Evolutionary conservation across 2,888 invertebrate species (phyloP).

Genomic region (Empis livida): DNA sequence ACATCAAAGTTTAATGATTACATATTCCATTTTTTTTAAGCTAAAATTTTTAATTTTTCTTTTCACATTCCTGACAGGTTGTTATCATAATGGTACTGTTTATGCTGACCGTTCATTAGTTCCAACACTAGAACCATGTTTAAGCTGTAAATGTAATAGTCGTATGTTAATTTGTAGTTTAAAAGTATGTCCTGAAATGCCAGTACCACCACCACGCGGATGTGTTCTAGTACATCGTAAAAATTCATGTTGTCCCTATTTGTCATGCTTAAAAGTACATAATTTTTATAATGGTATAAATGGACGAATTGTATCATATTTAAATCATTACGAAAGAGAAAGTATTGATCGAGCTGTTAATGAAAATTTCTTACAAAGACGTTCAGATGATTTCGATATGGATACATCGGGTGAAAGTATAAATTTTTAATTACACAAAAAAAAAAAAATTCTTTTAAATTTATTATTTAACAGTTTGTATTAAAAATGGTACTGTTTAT

Average conservation of each 20-base stretch:
- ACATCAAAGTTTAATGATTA: too few relatives aligned
- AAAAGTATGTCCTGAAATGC: slow-evolving; percentile 60
- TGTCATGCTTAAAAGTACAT: slow-evolving; percentile 55
- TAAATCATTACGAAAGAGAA: slow-evolving; percentile 31
- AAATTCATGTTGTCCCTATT: slow-evolving; percentile 62
- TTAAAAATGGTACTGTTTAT: slow-evolving; percentile 33
- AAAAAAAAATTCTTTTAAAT: slow-evolving; percentile 1
- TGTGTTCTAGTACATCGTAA: slow-evolving; percentile 57
- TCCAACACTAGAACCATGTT: slow-evolving; percentile 58
- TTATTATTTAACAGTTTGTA: slow-evolving; percentile 21
- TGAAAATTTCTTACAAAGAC: slow-evolving; percentile 28
- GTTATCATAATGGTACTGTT: slow-evolving; percentile 57
- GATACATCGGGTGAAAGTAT: slow-evolving; percentile 22
- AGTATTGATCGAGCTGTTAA: slow-evolving; percentile 32
- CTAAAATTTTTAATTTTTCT: too few relatives aligned
- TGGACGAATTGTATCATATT: slow-evolving; percentile 29
- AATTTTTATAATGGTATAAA: slow-evolving; percentile 27
- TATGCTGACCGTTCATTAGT: slow-evolving; percentile 53
- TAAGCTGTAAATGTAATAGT: slow-evolving; percentile 60
- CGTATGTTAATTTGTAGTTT: slow-evolving; percentile 64
- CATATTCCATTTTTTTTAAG: too few relatives aligned
- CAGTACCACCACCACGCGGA: slow-evolving; percentile 59
- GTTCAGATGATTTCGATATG: slow-evolving; percentile 32
- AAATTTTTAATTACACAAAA: not conserved
- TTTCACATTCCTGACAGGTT: slow-evolving; percentile 38